Base-by-base conservation (phyloP, 2,113 vertebrate genomes). In the Dendropsophus ebraccatus region DNA sequence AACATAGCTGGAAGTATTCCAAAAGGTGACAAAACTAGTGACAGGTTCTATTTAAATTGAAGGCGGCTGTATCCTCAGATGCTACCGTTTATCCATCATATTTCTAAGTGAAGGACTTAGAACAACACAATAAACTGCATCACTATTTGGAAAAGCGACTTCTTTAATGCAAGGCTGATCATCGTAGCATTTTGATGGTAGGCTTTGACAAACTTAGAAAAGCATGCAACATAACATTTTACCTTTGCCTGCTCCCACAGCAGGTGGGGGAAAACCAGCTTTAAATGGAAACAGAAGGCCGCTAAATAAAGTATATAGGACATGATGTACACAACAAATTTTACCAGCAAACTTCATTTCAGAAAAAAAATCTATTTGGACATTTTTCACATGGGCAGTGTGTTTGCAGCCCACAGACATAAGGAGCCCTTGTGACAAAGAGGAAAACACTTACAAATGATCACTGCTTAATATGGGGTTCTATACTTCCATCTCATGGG, bases 201-300 rank as follows among this genome's bases (percentile, higher is more conserved):
- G 92, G 21, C 92, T 90, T 90, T 89, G 89, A 94, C 78, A 93
- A 87, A 93, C 88, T 90, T 90, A 94, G 35, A 92, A 93, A 91
- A 89, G 92, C 93, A 94, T 95, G 94, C 94, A 94, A 84, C 88
- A 87, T 88, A 91, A 92, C 83, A 91, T 90, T 91, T 98, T 97
- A 99, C 96, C 97, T 99, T 97, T 96, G 94, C 92, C 94, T 93
- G 93, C 90, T 92, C 93, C 94, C 96, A 97, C 91, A 92, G 95
- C 93, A 93, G 95, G 95, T 93, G n/a, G 94, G 82, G 91, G 94
- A 95, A 95, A 92, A 94, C 91, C 91, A 92, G 93, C 95, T 95
- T 97, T 90, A 94, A 90, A 94, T 89, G 95, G 91, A 95, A 93
- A 96, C 16, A 96, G 72, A 89, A 80, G 89, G 92, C 93, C 88